Conservation (phyloP, 2,797 vertebrate species). For the Lutjanus campechanus region DNA sequence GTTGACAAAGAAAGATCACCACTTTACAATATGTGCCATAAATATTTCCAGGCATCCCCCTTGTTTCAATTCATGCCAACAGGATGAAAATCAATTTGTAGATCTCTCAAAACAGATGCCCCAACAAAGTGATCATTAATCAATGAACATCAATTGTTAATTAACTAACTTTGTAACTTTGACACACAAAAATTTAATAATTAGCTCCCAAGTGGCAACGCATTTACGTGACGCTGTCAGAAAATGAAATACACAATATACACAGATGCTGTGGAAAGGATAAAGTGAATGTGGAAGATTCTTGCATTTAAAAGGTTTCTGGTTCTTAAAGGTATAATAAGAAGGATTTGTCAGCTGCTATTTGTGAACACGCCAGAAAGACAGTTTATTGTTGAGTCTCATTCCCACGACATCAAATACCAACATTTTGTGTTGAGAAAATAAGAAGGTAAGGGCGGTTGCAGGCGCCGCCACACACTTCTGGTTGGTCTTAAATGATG, state of each 20-base stretch:
- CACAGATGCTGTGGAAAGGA: constrained; percentile 13
- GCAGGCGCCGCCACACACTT: too few relatives aligned
- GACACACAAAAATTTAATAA: neutral
- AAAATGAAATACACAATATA: constrained; percentile 1
- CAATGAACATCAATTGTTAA: neutral
- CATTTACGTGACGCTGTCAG: constrained; percentile 11
- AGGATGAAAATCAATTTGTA: constrained; percentile 7
- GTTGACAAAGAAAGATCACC: neutral
- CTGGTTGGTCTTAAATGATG: too few relatives aligned
- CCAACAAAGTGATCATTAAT: constrained; percentile 17
- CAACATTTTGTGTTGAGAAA: too few relatives aligned
- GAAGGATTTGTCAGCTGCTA: too few relatives aligned
- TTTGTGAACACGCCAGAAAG: too few relatives aligned
- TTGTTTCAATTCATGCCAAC: constrained; percentile 5
- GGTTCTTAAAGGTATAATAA: neutral
- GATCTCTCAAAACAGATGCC: constrained; percentile 20
- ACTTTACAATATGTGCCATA: neutral
- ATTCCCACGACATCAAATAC: too few relatives aligned
- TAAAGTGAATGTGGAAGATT: neutral
- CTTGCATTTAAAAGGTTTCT: constrained; percentile 20
- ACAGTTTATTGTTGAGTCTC: too few relatives aligned
- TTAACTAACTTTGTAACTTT: neutral
- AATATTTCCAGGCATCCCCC: neutral
- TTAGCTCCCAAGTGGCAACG: neutral
- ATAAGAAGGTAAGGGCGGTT: too few relatives aligned